Base-by-base conservation (phyloP, 2,888 invertebrate species). In the Harmothoe impar region DNA sequence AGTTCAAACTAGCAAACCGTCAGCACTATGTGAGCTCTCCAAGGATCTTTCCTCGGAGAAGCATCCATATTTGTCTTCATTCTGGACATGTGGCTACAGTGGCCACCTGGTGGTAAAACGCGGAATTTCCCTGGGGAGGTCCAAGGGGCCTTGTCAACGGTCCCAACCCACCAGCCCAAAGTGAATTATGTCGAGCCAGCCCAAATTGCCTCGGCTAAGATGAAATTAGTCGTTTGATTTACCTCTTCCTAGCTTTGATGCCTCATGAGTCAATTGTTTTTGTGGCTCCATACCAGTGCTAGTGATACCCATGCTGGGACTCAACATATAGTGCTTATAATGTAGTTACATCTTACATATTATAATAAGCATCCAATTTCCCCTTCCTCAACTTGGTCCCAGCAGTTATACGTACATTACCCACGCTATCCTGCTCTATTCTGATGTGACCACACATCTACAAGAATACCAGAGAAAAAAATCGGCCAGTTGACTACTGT, bases 161-260 rank as follows among this genome's bases (percentile, higher is more conserved):
- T 17, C 20, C 84, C 3, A 29, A 84, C 29, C 86, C 7, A 23
- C 56, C 54, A 23, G 86, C 25, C 25, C 54, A 86, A 86, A 86
- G 25, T 86, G 86, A 54, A 86, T 86, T 86, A 86, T 52, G 54
- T 56, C 86, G 86, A 52, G n/a, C 52, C 29, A n/a, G 25, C n/a
- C 86, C 86, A 54, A 86, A 86, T 86, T 86, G 86, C 29, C 54
- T 56, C 3, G 54, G 86, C 54, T 23, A 54, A 86, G 81, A 86
- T 86, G 54, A 54, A 52, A 86, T 86, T 86, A 86, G 86, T 20
- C 33, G 86, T 52, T 54, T 86, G 86, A 86, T 86, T 86, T 86
- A 86, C 10, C 86, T 43, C 52, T 17, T 20, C 15, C 86, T 52
- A 5, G 86, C 0, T 86, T 56, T 31, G n/a, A 86, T 52, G 86